Conservation (phyloP, 92 coral and sea anemone genomes). For the Chrysogorgia sp. region DNA sequence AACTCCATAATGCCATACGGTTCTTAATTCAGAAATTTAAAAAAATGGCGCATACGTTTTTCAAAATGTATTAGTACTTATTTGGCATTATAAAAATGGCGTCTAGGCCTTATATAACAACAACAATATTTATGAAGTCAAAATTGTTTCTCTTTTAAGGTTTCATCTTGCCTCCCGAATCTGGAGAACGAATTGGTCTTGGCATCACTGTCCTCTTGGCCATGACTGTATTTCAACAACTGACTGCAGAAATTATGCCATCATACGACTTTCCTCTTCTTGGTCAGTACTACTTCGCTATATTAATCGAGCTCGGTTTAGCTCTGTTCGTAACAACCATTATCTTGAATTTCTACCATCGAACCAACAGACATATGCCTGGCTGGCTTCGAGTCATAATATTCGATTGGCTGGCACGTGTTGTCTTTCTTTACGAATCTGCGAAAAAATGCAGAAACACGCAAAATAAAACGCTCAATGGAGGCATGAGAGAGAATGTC, state of each 20-base stretch:
- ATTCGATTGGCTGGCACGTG: constrained; percentile 72
- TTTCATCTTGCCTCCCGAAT: constrained; percentile 86
- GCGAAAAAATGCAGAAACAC: constrained; percentile 49
- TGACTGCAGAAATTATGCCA: constrained; percentile 93
- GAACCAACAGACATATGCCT: constrained; percentile 90
- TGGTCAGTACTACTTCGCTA: constrained; percentile 94
- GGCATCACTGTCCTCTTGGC: constrained; percentile 94
- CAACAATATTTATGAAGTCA: neutral
- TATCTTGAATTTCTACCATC: constrained; percentile 88
- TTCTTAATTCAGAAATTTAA: neutral
- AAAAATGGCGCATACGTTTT: neutral
- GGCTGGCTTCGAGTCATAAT: constrained; percentile 60
- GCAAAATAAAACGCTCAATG: constrained; percentile 17
- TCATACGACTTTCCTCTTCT: constrained; percentile 90
- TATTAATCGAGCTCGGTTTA: constrained; percentile 80
- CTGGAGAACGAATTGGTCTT: constrained; percentile 93
- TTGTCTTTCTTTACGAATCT: constrained; percentile 68
- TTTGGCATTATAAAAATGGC: neutral
- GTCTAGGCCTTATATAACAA: neutral
- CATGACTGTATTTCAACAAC: constrained; percentile 96
- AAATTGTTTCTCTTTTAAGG: constrained; percentile 30
- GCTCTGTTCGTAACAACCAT: constrained; percentile 84
- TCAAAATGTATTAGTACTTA: too few species aligned
- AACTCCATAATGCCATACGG: too few species aligned
- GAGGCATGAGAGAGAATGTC: constrained; percentile 28